Conservation (phyloP, 2,888 invertebrate genomes). For the Strigamia maritima region DNA sequence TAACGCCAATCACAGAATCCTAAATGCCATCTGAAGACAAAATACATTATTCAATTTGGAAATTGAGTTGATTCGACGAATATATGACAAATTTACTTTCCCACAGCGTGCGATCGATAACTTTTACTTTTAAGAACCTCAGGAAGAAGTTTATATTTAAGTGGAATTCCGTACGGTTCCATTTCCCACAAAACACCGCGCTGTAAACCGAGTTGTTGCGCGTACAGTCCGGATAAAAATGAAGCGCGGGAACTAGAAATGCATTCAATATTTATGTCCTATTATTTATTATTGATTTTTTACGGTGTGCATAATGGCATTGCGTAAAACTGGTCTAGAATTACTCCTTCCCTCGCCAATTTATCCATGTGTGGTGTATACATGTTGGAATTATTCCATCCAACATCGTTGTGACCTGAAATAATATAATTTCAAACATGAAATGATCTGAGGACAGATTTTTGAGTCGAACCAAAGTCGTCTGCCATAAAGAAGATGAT, state of each 20-base stretch:
- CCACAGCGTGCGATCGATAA: not conserved
- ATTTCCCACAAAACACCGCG: not conserved
- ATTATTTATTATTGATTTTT: too few relatives aligned
- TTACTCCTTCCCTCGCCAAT: not conserved
- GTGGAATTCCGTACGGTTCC: not conserved
- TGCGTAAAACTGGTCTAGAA: not conserved
- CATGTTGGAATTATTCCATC: not conserved
- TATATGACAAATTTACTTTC: not conserved
- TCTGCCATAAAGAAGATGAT: not conserved
- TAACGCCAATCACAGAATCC: not conserved
- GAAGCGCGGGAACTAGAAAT: not conserved
- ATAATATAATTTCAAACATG: not conserved
- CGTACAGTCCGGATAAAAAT: not conserved
- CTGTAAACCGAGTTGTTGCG: not conserved
- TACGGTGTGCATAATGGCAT: not conserved
- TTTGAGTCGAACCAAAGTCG: not conserved
- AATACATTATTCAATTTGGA: too few relatives aligned
- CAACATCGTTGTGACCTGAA: constrained; percentile 25
- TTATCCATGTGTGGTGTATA: not conserved
- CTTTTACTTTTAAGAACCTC: not conserved
- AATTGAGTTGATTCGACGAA: not conserved
- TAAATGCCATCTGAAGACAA: constrained; percentile 21
- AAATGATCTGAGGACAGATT: not conserved
- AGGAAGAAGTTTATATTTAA: not conserved
- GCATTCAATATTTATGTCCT: too few relatives aligned